Base-by-base conservation (phyloP, 2,888 invertebrate species). In the Epsilonema sp. region DNA sequence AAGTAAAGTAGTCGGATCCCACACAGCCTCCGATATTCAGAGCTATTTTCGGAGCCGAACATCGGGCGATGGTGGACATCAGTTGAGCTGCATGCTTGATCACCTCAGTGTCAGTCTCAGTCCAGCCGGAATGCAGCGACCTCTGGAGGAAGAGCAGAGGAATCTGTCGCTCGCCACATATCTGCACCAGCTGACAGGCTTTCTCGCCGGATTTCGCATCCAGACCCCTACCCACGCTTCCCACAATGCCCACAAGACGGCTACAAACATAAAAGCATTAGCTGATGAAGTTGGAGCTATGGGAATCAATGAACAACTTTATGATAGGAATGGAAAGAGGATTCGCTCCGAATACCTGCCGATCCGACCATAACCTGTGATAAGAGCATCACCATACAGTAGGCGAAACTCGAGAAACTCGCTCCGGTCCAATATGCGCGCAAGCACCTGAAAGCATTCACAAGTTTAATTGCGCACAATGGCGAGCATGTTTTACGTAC, bases 321-420 rank as follows among this genome's bases (percentile, higher is more conserved):
- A n/a, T n/a, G n/a, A n/a, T n/a, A n/a, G n/a, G n/a, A n/a, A n/a
- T n/a, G n/a, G n/a, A n/a, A n/a, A n/a, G n/a, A n/a, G n/a, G n/a
- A n/a, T n/a, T n/a, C n/a, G n/a, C n/a, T n/a, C n/a, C n/a, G n/a
- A n/a, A n/a, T n/a, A 71, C 70, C 70, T 70, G 49, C 65, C 54
- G 37, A 72, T 57, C 45, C 62, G 57, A 25, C 64, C 68, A 58
- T 67, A 69, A 23, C 72, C 72, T 23, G 67, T 62, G n/a, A 70
- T 58, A 2, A 72, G 52, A 25, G 62, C 58, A 20, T 54, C 49
- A 1, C 72, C 72, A 61, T 62, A 72, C 40, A 53, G 56, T 11
- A 55, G 57, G 56, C 72, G 71, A 56, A 72, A 72, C 54, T 72
- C 71, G 49, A 65, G 64, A 51, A 72, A 70, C 49, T 63, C 53